phyloP scores from a whole-genome alignment of 2,797 vertebrate species.

The Manis javanica region DNA sequence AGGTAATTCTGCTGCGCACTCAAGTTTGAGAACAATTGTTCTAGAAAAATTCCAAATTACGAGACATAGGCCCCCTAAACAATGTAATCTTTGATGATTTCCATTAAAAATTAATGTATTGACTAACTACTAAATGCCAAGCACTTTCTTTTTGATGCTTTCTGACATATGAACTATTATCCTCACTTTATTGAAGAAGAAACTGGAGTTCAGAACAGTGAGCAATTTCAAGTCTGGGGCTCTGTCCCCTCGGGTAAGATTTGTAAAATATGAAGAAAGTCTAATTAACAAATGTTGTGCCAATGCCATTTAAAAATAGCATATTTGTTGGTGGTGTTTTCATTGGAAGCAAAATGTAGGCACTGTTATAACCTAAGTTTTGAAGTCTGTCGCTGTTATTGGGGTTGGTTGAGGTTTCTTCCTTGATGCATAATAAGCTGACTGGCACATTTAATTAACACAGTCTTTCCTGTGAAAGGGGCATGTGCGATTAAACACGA shows the following conservation, averaged over 20 bases:
- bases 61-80: background rate
- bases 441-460: constrained; percentile 85
- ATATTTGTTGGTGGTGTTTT: constrained; percentile 18
- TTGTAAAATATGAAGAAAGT: constrained; percentile 30
- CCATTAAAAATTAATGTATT: background rate
- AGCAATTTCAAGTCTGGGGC: background rate
- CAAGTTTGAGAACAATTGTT: background rate
- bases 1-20: background rate
- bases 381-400: constrained; percentile 73
- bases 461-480: constrained; percentile 83
- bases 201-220: background rate
- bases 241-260: background rate
- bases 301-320: constrained; percentile 61
- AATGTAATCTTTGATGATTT: constrained; percentile 8
- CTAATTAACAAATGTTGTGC: constrained; percentile 73
- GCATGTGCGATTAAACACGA: constrained; percentile 83
- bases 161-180: background rate
- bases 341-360: constrained; percentile 55
- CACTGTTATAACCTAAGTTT: background rate
- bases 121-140: background rate
- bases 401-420: constrained; percentile 42
- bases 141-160: background rate
- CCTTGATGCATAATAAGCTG: constrained; percentile 82
- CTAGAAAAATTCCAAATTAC: background rate
- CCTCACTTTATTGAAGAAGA: background rate